These are phyloP conservation scores for Takifugu flavidus DNA, from an alignment of 2,113 vertebrate species.

Conservation along the genomic window DNA sequence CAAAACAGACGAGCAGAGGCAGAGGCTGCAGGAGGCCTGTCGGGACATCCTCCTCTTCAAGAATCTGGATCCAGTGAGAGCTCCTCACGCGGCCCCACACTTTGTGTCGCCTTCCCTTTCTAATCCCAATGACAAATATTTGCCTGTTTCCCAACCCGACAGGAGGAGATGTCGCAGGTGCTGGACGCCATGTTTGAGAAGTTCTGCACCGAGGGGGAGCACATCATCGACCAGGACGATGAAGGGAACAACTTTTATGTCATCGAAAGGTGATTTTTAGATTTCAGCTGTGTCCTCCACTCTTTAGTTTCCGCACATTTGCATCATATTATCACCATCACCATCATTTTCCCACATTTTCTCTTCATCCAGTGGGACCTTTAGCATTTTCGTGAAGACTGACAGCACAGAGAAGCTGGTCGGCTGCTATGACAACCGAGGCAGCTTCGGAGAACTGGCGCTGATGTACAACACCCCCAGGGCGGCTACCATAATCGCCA, in stretches of 20 bases:
- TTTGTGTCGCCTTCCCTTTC: not conserved
- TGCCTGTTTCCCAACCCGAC: slow-evolving; percentile 3
- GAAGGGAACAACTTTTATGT: slow-evolving; percentile 99
- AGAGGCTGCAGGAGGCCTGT: slow-evolving; percentile 95
- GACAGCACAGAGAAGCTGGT: slow-evolving; percentile 85
- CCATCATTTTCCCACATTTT: not conserved
- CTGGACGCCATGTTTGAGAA: slow-evolving; percentile 99
- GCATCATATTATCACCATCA: too few relatives aligned
- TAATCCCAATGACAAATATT: not conserved
- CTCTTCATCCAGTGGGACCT: slow-evolving; percentile 83
- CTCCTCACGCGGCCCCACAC: not conserved
- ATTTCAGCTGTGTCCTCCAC: not conserved
- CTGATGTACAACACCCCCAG: slow-evolving; percentile 99
- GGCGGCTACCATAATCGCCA: slow-evolving; percentile 95
- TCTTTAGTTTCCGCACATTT: too few relatives aligned
- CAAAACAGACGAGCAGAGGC: slow-evolving; percentile 97
- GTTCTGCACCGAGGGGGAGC: slow-evolving; percentile 84
- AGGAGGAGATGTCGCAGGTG: slow-evolving; percentile 98
- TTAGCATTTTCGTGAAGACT: slow-evolving; percentile 87
- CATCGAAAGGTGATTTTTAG: slow-evolving; percentile 83
- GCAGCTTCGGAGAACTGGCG: slow-evolving; percentile 96
- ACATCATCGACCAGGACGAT: slow-evolving; percentile 95
- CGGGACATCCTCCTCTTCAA: slow-evolving; percentile 97
- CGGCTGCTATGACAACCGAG: slow-evolving; percentile 91
- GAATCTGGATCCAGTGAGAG: slow-evolving; percentile 92